These are phyloP conservation scores for Gryon sp. DNA, from an alignment of 1,140 invertebrate genomes.

Conservation along the genomic window DNA sequence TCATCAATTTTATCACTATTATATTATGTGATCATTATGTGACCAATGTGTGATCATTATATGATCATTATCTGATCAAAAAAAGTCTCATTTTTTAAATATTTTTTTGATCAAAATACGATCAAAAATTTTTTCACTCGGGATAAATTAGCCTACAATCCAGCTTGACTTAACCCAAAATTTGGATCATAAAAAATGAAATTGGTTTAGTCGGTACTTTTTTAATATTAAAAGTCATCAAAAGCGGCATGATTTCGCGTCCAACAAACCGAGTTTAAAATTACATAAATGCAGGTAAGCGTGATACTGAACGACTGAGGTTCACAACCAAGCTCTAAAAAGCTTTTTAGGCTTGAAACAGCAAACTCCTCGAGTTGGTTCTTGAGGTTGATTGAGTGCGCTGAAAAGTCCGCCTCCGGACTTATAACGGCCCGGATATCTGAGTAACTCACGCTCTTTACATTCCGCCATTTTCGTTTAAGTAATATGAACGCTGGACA, in stretches of 20 bases:
- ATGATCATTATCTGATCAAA: too few species aligned
- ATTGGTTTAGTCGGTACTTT: background rate
- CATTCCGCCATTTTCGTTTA: conserved; percentile 12
- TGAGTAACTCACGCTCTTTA: conserved; percentile 1
- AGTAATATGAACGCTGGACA: conserved; percentile 49
- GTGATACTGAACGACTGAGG: background rate
- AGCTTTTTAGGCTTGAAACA: conserved; percentile 9
- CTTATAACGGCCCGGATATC: conserved; percentile 54
- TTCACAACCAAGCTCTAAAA: conserved; percentile 6
- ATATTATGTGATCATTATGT: too few species aligned
- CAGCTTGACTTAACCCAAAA: conserved; percentile 15
- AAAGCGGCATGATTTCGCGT: conserved; percentile 10
- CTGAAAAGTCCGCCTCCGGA: conserved; percentile 40
- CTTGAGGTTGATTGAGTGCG: conserved; percentile 18
- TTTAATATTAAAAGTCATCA: conserved; percentile 5
- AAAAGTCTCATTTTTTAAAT: too few species aligned
- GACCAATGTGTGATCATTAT: too few species aligned
- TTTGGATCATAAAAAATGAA: background rate
- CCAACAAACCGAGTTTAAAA: conserved; percentile 14
- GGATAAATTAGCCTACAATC: background rate
- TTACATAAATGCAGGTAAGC: conserved; percentile 13
- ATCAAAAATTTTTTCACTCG: too few species aligned
- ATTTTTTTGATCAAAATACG: too few species aligned
- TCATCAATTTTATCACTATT: too few species aligned
- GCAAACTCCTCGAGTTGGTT: too few species aligned